Base-by-base conservation (phyloP, 2,888 invertebrate genomes). In the Thymelicus lineola region DNA sequence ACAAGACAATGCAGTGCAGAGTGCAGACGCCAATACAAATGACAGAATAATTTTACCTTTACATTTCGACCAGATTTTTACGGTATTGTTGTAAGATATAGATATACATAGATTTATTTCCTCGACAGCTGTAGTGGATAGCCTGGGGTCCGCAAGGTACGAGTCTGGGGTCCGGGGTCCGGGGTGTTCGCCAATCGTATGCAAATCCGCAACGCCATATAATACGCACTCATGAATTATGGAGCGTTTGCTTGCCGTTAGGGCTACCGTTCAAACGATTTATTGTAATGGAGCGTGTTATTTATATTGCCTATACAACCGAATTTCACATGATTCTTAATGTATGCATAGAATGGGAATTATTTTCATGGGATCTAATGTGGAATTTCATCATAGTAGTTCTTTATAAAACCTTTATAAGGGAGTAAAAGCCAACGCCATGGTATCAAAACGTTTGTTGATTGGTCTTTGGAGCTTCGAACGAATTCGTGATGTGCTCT, bases 81-180 rank as follows among this genome's bases (percentile, higher is more conserved):
- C 14, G 14, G 28, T 35, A 55, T 35, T 55, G 28, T 55, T 55
- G 28, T 55, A 38, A 9, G 7, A 9, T 42, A 55, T 15, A n/a
- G 10, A 58, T n/a, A 82, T 80, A 86, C 36, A 69, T 88, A 87
- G 82, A 88, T 86, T 84, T 88, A 87, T 86, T 84, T 42, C 81
- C 80, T 66, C 72, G 75, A 75, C 91, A 90, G 86, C 85, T 91
- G 91, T 76, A 82, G 66, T 80, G 83, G 74, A 87, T 85, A 80
- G 83, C 79, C 76, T 82, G 60, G 60, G n/a, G 38, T 15, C 10
- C 10, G 15, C 60, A 12, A 17, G 60, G 45, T 35, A 6, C 1
- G 12, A 15, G 46, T 7, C n/a, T 6, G 62, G 36, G 20, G 53
- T 50, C n/a, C 45, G 15, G 20, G 42, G 46, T 38, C n/a, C 10